Evolutionary conservation across 2,113 vertebrate species (phyloP), one percentile per base, ranked within the genome.

Genomic region (Pluvianellus socialis): DNA sequence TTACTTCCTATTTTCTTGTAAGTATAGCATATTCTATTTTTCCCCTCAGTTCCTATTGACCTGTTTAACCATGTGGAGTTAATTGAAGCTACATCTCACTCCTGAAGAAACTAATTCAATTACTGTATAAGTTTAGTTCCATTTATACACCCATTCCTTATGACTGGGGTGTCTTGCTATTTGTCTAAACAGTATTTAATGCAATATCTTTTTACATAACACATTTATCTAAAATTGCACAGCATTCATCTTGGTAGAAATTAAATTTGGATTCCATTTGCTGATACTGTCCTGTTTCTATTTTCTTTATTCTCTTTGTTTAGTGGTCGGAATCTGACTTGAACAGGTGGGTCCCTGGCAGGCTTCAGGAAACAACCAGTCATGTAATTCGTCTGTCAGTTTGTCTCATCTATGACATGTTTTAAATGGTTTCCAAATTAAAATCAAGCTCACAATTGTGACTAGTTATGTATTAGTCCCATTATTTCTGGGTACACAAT

Each of bases 1-100:
- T 97, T 96, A 85, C 97, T 96, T 97, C 95, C 94, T 96, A 94
- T 96, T 97, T 97, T 97, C 96, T 97, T 97, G 77, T 93, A 97
- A 97, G 93, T 96, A 88, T 75, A 96, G 79, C 47, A 62, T 73
- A 95, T 94, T 94, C 76, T 96, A 59, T 79, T 76, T 67, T 90
- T 52, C 84, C 89, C 49, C 91, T 89, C 81, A 79, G 92, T 94
- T 91, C 85, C 65, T 93, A 58, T 88, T 93, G 61, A 80, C 50
- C 49, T 97, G 32, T 95, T 94, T 91, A 93, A 67, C 76, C 81
- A 47, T 82, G 55, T 88, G 72, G 79, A 79, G 14, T 91, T 92
- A 70, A 81, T 27, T 79, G 80, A 87, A 85, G 72, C 92, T 96
- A 33, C 87, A 77, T 94, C 68, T 95, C 68, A 61, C 67, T 94